Conservation (phyloP, 2,888 invertebrate genomes). For the Apeira syringaria region DNA sequence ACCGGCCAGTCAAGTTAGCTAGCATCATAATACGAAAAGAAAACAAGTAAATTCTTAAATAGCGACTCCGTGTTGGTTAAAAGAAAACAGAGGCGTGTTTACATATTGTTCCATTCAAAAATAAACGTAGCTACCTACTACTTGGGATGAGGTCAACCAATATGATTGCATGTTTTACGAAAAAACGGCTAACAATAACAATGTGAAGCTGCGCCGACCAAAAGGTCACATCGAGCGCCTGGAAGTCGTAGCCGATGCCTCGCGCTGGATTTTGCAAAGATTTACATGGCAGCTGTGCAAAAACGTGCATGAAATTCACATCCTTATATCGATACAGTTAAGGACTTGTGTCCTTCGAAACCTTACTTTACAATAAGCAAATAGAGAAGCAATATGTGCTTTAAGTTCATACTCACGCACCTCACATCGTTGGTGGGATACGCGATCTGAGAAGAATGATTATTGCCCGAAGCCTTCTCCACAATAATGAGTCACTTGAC, state of each 20-base stretch:
- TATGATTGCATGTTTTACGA: slow-evolving; percentile 34
- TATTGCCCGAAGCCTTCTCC: slow-evolving; percentile 67
- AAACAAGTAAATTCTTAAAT: neutral
- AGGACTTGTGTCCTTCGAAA: neutral
- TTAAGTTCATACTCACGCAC: slow-evolving; percentile 52
- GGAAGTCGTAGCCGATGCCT: slow-evolving; percentile 22
- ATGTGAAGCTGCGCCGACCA: slow-evolving; percentile 36
- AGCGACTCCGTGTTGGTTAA: neutral
- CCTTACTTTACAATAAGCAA: slow-evolving; percentile 4
- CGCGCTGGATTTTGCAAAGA: slow-evolving; percentile 25
- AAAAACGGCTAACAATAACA: slow-evolving; percentile 34
- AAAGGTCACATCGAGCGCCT: slow-evolving; percentile 37
- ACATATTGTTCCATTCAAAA: slow-evolving; percentile 16
- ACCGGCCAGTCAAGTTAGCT: too few relatives aligned
- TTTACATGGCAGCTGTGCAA: too few relatives aligned
- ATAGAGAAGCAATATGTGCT: slow-evolving; percentile 24
- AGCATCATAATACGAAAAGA: too few relatives aligned
- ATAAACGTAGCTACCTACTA: slow-evolving; percentile 21
- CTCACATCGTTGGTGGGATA: slow-evolving; percentile 51
- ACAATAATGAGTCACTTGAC: slow-evolving; percentile 78
- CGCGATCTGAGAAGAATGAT: slow-evolving; percentile 56
- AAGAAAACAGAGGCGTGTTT: slow-evolving; percentile 12
- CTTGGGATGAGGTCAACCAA: slow-evolving; percentile 23
- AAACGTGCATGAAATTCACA: neutral
- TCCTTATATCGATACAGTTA: neutral